Evolutionary conservation across 2,888 invertebrate species (phyloP).

Genomic region (Ophioninae sp.): DNA sequence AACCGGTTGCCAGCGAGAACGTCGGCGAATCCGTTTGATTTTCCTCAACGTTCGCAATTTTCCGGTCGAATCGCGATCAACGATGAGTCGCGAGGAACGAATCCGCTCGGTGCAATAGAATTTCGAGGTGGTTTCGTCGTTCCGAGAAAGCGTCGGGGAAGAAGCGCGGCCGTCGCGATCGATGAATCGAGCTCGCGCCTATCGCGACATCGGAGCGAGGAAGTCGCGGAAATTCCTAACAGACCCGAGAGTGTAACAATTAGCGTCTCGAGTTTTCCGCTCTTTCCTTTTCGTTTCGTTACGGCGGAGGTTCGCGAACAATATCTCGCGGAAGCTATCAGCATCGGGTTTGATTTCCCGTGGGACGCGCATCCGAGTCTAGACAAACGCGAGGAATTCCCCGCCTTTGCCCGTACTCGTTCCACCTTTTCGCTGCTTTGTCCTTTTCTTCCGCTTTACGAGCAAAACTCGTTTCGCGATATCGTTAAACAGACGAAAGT

Average conservation of each 20-base stretch:
- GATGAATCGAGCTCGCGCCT: conserved; percentile 11
- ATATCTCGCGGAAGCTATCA: conserved; percentile 71
- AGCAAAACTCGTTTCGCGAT: conserved; percentile 59
- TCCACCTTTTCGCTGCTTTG: conserved; percentile 39
- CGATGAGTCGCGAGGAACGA: background rate
- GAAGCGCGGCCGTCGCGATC: conserved; percentile 6
- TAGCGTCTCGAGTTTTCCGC: conserved; percentile 76
- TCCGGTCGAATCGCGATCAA: background rate
- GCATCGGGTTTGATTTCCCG: conserved; percentile 76
- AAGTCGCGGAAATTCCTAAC: conserved; percentile 36
- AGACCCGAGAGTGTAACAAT: conserved; percentile 71
- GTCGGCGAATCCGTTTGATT: no score
- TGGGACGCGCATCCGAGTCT: conserved; percentile 76
- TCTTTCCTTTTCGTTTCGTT: conserved; percentile 65
- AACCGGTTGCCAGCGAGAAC: background rate
- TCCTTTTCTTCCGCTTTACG: conserved; percentile 48
- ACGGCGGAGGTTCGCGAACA: conserved; percentile 71
- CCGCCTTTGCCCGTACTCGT: conserved; percentile 37
- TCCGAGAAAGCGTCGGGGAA: background rate
- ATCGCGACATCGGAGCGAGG: conserved; percentile 24
- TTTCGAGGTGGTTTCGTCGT: background rate
- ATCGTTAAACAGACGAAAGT: conserved; percentile 63
- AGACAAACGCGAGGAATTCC: conserved; percentile 45
- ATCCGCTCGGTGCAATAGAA: background rate
- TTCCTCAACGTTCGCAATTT: background rate